Conservation (phyloP, 1,140 invertebrate species). For the Pseudobourletiella spinata region DNA sequence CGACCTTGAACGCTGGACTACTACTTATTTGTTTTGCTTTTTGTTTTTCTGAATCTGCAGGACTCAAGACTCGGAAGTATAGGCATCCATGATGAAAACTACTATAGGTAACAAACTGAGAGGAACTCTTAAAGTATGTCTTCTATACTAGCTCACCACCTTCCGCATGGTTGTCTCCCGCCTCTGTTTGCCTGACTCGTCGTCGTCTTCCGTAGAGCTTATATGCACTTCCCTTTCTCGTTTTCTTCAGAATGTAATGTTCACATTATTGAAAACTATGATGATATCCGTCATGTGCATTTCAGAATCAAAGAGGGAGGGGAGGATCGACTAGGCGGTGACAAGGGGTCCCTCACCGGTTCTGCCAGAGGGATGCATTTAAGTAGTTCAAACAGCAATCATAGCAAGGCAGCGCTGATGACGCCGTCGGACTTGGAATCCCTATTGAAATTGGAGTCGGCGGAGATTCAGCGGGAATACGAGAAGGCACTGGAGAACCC, state of each 20-base stretch:
- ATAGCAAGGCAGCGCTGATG: constrained; percentile 2
- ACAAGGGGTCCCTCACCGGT: neutral
- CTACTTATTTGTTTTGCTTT: too few relatives aligned
- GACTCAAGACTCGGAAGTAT: neutral
- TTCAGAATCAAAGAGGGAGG: neutral
- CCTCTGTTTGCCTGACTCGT: too few relatives aligned
- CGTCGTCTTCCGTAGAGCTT: too few relatives aligned
- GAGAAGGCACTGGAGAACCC: neutral
- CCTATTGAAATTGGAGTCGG: neutral
- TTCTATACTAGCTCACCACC: neutral
- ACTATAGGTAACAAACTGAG: constrained; percentile 2
- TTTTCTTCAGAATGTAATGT: too few relatives aligned
- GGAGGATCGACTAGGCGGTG: neutral
- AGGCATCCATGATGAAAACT: constrained; percentile 5
- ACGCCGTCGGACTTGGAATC: constrained; percentile 2
- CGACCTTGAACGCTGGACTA: too few relatives aligned
- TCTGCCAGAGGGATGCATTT: neutral
- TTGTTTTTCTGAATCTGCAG: too few relatives aligned
- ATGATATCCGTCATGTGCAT: too few relatives aligned
- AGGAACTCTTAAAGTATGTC: neutral
- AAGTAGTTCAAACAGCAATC: neutral
- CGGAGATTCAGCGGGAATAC: constrained; percentile 1
- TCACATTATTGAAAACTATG: too few relatives aligned
- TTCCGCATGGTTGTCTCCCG: too few relatives aligned
- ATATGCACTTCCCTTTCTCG: too few relatives aligned